phyloP scores from a whole-genome alignment of 2,888 invertebrate genomes.

The Drosophila mettleri region DNA sequence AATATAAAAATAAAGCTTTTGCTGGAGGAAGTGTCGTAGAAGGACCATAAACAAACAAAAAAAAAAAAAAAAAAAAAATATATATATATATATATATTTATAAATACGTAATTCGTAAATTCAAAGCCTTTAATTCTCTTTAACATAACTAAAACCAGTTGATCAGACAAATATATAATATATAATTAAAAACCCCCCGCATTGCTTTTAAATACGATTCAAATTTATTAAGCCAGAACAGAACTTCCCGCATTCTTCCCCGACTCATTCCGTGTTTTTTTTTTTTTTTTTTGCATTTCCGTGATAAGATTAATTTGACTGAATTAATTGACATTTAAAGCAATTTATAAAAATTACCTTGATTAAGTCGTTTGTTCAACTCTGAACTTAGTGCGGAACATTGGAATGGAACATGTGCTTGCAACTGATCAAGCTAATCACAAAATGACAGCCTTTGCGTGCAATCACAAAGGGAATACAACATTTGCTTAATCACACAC shows the following conservation, averaged over 20 bases:
- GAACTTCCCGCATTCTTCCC: too few species aligned
- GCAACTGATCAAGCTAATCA: background rate
- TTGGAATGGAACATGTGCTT: background rate
- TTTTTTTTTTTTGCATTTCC: background rate
- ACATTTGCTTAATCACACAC: background rate
- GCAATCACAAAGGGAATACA: background rate
- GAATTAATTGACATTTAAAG: background rate
- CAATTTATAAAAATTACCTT: background rate
- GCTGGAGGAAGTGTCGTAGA: background rate
- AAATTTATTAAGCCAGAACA: background rate
- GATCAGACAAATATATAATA: background rate
- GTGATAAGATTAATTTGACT: background rate
- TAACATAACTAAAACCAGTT: conserved; percentile 4
- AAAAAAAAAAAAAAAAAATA: too few species aligned
- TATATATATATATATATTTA: too few species aligned
- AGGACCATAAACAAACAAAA: too few species aligned
- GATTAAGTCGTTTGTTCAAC: conserved; percentile 4
- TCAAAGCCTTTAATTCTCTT: too few species aligned
- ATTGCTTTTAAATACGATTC: background rate
- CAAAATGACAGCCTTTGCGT: background rate
- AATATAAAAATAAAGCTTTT: background rate
- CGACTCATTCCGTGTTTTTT: background rate
- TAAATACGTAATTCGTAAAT: too few species aligned
- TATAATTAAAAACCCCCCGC: background rate
- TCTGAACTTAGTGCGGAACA: background rate